These are phyloP conservation scores for Dryobotodes eremita DNA, from an alignment of 2,888 invertebrate species.

Conservation along the genomic window DNA sequence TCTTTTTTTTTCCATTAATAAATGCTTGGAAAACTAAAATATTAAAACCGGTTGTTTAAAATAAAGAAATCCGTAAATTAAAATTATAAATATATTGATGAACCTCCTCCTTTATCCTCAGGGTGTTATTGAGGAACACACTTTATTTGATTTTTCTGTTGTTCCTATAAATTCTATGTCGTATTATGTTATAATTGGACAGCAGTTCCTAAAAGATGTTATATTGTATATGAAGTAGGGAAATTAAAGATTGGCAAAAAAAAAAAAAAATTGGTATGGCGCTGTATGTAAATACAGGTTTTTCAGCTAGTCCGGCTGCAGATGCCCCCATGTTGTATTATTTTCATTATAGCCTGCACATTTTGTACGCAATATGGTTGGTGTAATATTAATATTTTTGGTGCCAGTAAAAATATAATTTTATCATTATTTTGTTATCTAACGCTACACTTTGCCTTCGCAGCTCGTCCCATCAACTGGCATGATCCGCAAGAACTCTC, in stretches of 20 bases:
- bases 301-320: background rate
- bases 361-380: background rate
- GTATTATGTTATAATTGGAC: background rate
- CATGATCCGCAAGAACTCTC: constrained; percentile 99
- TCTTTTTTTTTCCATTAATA: no score
- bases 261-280: background rate
- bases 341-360: background rate
- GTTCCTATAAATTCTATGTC: background rate
- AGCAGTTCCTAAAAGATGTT: background rate
- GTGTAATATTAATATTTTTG: background rate
- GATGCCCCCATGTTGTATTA: background rate
- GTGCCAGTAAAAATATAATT: background rate
- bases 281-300: background rate
- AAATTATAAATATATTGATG: no score
- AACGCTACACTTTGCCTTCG: background rate
- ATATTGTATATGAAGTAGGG: constrained; percentile 3
- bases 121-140: background rate
- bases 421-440: background rate
- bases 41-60: no score
- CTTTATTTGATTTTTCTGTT: background rate
- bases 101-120: no score
- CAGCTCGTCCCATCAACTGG: constrained; percentile 98
- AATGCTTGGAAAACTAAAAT: no score
- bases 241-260: background rate
- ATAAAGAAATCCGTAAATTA: no score